A percentile compares a stretch with the other conserved stretches of the same genome.
Evolutionary conservation across 1,140 invertebrate genomes (phyloP).

Genomic region (Zaprionus gabonicus): DNA sequence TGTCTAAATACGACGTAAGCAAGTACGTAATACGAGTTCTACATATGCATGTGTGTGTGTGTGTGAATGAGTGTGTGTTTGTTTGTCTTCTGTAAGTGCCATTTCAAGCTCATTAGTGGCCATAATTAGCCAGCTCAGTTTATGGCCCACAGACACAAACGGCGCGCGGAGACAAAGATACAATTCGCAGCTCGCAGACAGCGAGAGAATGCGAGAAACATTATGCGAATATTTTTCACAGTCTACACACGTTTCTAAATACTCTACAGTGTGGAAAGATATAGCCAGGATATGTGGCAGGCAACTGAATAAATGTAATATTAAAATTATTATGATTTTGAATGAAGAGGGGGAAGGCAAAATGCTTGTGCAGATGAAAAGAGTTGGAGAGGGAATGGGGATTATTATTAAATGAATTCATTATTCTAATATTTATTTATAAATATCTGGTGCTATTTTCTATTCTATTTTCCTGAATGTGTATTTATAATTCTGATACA

Average conservation of each 20-base stretch:
- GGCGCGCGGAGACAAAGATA: slow-evolving; percentile 46
- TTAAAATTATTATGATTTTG: no score
- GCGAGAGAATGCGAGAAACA: slow-evolving; percentile 2
- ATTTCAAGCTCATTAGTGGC: slow-evolving; percentile 81
- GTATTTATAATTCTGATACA: no score
- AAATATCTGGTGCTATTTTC: no score
- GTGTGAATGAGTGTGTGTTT: neutral
- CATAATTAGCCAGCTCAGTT: slow-evolving; percentile 76
- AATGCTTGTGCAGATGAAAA: no score
- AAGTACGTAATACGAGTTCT: slow-evolving; percentile 24
- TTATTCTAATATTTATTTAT: no score
- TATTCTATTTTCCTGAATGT: no score
- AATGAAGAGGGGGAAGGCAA: no score
- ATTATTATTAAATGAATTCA: no score
- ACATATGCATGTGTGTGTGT: neutral
- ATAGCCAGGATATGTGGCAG: no score
- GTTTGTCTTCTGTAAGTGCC: slow-evolving; percentile 59
- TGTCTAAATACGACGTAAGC: slow-evolving; percentile 36
- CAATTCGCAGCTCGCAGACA: slow-evolving; percentile 31
- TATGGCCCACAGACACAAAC: slow-evolving; percentile 72
- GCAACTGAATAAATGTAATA: no score
- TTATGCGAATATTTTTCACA: slow-evolving; percentile 28
- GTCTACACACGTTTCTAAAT: neutral
- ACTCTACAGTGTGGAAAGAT: slow-evolving; percentile 13
- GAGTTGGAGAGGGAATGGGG: no score